These are phyloP conservation scores for Metopia argyrocephala DNA, from an alignment of 2,888 invertebrate genomes.

Conservation along the genomic window DNA sequence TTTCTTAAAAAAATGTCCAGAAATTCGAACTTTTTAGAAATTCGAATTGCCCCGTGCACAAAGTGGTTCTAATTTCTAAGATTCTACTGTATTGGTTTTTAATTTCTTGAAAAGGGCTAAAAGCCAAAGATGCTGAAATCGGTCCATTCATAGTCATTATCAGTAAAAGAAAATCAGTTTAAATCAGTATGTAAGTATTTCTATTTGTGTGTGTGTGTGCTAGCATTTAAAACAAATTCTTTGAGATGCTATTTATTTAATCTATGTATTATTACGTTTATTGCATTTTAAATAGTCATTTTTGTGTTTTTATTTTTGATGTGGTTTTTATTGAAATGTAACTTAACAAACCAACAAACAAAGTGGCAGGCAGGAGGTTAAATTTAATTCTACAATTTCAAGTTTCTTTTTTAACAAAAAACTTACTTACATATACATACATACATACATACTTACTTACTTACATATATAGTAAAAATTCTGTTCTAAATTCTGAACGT, in stretches of 20 bases:
- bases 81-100: no score
- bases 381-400: conserved; percentile 36
- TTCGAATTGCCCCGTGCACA: no score
- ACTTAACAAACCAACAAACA: conserved; percentile 51
- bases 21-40: no score
- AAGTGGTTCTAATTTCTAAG: no score
- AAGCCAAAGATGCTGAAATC: no score
- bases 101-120: no score
- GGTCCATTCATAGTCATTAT: no score
- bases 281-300: conserved; percentile 55
- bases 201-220: conserved; percentile 11
- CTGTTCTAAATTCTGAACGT: conserved; percentile 59
- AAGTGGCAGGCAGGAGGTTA: conserved; percentile 45
- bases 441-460: conserved; percentile 1
- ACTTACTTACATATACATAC: not conserved
- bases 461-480: conserved; percentile 6
- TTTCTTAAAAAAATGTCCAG: no score
- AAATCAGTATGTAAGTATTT: not conserved
- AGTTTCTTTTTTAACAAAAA: conserved; percentile 39
- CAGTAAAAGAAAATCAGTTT: no score
- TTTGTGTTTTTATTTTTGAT: conserved; percentile 41
- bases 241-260: conserved; percentile 45
- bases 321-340: conserved; percentile 62
- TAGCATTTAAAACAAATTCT: conserved; percentile 26
- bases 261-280: conserved; percentile 61